Evolutionary conservation across 2,888 invertebrate species (phyloP).

Genomic region (Psylliodes chrysocephalus): DNA sequence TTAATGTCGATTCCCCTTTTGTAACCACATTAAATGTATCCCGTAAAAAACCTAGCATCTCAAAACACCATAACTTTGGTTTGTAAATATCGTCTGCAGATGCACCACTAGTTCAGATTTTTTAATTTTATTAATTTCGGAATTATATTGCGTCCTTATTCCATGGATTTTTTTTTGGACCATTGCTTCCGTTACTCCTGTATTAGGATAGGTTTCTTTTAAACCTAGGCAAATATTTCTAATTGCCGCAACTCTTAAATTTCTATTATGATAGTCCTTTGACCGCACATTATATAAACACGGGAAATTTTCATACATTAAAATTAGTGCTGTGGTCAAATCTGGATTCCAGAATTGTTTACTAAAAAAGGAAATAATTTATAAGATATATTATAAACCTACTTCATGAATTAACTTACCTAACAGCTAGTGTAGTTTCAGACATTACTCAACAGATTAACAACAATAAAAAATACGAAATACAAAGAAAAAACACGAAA

Average conservation of each 20-base stretch:
- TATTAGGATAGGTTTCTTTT: not conserved
- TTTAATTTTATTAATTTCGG: not conserved
- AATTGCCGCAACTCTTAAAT: not conserved
- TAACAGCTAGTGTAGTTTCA: no score
- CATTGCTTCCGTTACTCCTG: not conserved
- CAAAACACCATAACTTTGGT: no score
- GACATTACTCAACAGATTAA: no score
- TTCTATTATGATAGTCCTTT: not conserved
- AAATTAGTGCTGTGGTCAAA: not conserved
- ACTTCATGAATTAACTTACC: no score
- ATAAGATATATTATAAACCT: no score
- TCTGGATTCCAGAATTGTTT: not conserved
- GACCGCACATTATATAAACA: not conserved
- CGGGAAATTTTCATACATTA: not conserved
- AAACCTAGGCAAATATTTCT: not conserved
- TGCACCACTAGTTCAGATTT: conserved; percentile 3
- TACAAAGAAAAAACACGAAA: no score
- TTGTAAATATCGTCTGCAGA: no score
- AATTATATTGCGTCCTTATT: not conserved
- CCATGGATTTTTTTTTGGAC: not conserved
- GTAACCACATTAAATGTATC: no score
- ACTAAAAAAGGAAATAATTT: no score
- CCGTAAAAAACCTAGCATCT: no score
- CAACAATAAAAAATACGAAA: no score
- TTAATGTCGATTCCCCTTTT: no score